Evolutionary conservation across 2,888 invertebrate species (phyloP), one percentile per base, ranked within the genome.

Genomic region (Trileptium ribeirensis): DNA sequence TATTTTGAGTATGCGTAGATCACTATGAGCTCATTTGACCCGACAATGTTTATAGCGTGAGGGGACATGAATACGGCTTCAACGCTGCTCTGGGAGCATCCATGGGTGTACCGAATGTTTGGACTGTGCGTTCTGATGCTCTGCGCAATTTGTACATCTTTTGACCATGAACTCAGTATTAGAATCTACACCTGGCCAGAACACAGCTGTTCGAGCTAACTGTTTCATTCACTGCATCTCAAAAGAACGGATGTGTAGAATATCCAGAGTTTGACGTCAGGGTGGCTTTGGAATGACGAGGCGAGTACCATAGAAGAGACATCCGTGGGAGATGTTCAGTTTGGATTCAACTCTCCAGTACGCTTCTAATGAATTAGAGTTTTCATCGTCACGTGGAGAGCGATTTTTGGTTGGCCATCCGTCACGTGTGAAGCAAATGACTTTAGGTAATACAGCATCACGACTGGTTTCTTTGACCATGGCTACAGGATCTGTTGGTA

Each of bases 41-140:
- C 84, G 67, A 81, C 19, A 67, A 83, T 79, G 51, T 82, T 84
- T 33, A 84, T 85, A n/a, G 86, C 86, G 79, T 83, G 85, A 78
- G n/a, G 86, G 85, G 31, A 86, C 70, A 64, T 86, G 86, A 0
- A 87, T 19, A 8, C 86, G 79, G 19, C 80, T 80, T 86, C 85
- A 87, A n/a, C 85, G 84, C 40, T 81, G 79, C n/a, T 78, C 79
- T 15, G 86, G 86, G 74, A 79, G 84, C 74, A 83, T 82, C 86
- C 85, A 87, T 2, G 84, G 84, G 67, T 86, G 85, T 3, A 86
- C 67, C 0, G 85, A 83, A n/a, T 85, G 83, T 29, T 75, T 81
- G 51, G 51, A 8, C 8, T 8, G 51, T 51, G 8, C 34, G 83
- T n/a, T 19, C 34, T 33, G 67, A 29, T 39, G 8, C 80, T 82